Evolutionary conservation across 1,140 invertebrate species (phyloP), one percentile per base, ranked within the genome.

Genomic region (Magallana gigas): DNA sequence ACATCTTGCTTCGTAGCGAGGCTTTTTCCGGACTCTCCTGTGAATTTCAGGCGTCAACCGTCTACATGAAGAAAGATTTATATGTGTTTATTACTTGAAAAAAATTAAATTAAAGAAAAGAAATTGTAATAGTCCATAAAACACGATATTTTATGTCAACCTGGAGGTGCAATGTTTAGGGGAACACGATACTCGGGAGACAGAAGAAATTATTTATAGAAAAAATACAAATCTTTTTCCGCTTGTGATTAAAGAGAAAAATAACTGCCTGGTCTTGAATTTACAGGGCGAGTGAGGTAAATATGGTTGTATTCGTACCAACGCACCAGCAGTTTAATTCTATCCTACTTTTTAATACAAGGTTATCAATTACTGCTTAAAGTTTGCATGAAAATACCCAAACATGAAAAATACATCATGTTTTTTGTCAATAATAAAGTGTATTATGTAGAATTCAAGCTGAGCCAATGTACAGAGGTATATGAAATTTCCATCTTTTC

Each of bases 31-130:
- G 18, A 76, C 68, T 76, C 68, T 76, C 68, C 68, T 76, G 68
- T 76, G 68, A 76, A 76, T 76, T 76, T 76, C 68, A 76, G 68
- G 68, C 68, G 68, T 76, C 68, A 76, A 76, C 11, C 68, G 68
- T 76, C 68, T 76, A 36, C 68, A 76, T 29, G 68, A 76, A 76
- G 36, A 76, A 76, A 76, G 68, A 76, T 76, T 76, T 76, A 76
- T 76, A 76, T 76, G 68, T 76, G 68, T 76, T 76, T 76, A 76
- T 76, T 76, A 29, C 23, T 29, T 36, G 36, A 76, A 76, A 71
- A 71, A 76, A 76, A 76, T 76, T 76, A 76, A 76, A 76, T 36
- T 18, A 76, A 68, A 76, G 68, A 76, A 76, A 29, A 76, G 68
- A 76, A 76, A 76, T 29, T 76, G 68, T 76, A 29, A 76, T 76